phyloP scores from a whole-genome alignment of 2,797 vertebrate genomes.

The Pangasius djambal region DNA sequence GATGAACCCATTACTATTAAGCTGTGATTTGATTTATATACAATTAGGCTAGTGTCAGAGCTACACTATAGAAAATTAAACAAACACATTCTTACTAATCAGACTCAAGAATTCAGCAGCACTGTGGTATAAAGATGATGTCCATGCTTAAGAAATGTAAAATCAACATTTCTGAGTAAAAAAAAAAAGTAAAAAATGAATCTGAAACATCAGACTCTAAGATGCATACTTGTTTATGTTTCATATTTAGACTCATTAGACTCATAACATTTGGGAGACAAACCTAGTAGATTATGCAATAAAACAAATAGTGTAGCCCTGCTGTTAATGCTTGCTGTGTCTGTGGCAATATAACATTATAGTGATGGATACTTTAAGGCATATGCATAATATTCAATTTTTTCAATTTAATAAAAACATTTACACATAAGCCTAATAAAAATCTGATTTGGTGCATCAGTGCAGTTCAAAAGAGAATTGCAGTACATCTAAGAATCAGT shows the following conservation, averaged over 20 bases:
- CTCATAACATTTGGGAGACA: not conserved
- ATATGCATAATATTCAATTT: not conserved
- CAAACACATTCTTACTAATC: not conserved
- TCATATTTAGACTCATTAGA: slow-evolving; percentile 1
- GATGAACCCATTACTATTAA: not conserved
- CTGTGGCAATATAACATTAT: not conserved
- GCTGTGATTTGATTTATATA: not conserved
- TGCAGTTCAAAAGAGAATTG: not conserved
- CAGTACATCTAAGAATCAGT: not conserved
- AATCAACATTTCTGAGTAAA: not conserved
- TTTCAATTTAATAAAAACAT: not conserved
- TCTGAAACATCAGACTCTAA: not conserved
- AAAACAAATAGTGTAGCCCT: not conserved
- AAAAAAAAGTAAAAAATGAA: not conserved
- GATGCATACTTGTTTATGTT: not conserved
- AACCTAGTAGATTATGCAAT: not conserved
- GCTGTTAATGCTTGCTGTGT: not conserved
- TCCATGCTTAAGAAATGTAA: not conserved
- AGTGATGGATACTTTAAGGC: not conserved
- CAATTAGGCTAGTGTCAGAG: not conserved
- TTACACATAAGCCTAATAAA: not conserved
- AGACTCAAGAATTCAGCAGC: not conserved
- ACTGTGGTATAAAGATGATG: not conserved
- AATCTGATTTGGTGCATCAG: not conserved
- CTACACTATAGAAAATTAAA: not conserved